Percentiles rank a stretch among this genome's conserved stretches.
phyloP scores from a whole-genome alignment of 2,888 invertebrate genomes.

The Acanthosepion lycidas region DNA sequence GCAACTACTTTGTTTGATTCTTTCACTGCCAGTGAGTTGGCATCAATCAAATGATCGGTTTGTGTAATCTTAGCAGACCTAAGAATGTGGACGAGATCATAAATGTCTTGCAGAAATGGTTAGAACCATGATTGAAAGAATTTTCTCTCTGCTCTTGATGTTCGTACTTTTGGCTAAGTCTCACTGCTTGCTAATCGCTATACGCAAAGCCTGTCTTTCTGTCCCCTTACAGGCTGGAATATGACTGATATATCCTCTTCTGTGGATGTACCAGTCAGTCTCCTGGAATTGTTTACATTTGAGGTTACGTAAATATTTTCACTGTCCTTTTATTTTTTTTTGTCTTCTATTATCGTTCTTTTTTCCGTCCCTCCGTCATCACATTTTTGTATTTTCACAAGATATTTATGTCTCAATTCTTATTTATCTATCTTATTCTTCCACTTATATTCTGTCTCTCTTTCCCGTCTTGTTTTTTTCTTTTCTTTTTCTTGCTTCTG shows the following conservation, averaged over 20 bases:
- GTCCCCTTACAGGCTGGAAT: not conserved
- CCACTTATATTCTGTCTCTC: no score
- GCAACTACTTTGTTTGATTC: not conserved
- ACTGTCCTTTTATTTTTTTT: not conserved
- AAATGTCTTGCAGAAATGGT: not conserved
- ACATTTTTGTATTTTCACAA: not conserved
- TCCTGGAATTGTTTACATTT: not conserved
- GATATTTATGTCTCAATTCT: no score
- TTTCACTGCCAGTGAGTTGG: not conserved
- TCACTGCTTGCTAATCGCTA: not conserved
- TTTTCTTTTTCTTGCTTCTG: no score
- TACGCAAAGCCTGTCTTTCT: not conserved
- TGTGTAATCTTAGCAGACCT: not conserved
- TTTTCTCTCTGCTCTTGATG: not conserved
- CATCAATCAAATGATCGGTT: not conserved
- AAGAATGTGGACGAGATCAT: not conserved
- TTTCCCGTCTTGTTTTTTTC: no score
- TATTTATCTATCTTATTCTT: no score
- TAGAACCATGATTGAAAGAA: not conserved
- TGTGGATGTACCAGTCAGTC: not conserved
- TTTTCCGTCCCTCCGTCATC: not conserved
- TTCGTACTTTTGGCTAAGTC: not conserved
- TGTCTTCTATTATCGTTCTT: not conserved
- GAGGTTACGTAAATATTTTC: constrained; percentile 23
- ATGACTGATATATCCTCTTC: not conserved